A percentile compares a stretch with the other conserved stretches of the same genome.
Conservation (phyloP, 2,888 invertebrate genomes). For the Anthophora plumipes region DNA sequence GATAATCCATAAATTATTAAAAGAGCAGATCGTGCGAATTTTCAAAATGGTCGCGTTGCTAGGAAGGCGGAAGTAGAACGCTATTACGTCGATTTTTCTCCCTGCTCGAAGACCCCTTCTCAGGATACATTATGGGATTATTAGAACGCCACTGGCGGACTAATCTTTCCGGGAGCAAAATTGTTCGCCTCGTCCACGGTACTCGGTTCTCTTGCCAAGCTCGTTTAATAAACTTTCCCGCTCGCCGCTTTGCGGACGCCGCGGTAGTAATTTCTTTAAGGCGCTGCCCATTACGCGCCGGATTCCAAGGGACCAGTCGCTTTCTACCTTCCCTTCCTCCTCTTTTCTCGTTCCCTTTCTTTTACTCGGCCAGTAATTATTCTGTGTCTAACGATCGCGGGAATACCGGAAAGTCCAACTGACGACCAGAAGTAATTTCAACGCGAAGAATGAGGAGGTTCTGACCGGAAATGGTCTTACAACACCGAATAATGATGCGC, state of each 20-base stretch:
- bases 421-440: constrained; percentile 20
- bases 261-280: constrained; percentile 66
- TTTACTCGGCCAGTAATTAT: constrained; percentile 27
- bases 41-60: constrained; percentile 17
- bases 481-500: not conserved
- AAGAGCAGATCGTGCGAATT: constrained; percentile 34
- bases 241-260: constrained; percentile 45
- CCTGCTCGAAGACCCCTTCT: constrained; percentile 18
- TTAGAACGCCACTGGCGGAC: constrained; percentile 52
- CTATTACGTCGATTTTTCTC: constrained; percentile 45
- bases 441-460: not conserved
- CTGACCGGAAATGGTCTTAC: not conserved
- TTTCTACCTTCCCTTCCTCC: not conserved
- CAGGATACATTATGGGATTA: constrained; percentile 58
- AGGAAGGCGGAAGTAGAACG: not conserved
- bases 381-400: constrained; percentile 24
- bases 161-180: constrained; percentile 63
- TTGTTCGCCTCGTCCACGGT: constrained; percentile 44
- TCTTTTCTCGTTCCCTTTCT: not conserved
- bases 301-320: constrained; percentile 31
- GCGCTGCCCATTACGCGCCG: constrained; percentile 52
- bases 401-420: not conserved
- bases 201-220: constrained; percentile 34
- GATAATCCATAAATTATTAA: constrained; percentile 49
- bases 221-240: constrained; percentile 65